Evolutionary conservation across 2,113 vertebrate genomes (phyloP), one percentile per base, ranked within the genome.

Genomic region (Catharus bicknelli): DNA sequence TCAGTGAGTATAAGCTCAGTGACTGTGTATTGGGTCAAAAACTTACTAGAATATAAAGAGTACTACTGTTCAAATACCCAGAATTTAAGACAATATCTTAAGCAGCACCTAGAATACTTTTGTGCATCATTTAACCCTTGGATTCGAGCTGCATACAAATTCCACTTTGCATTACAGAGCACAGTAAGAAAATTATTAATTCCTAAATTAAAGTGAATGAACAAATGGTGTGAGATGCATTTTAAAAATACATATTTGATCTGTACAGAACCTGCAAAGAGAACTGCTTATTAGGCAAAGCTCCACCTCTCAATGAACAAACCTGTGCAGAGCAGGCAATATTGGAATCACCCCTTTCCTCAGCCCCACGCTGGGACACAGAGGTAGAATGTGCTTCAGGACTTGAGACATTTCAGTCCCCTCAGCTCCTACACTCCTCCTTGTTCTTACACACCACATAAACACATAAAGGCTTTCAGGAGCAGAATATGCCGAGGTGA

Each of bases 351-450:
- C 6, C 11, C n/a, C 11, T 32, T 25, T 22, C 47, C 32, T 68
- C 5, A 42, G 27, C 16, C 59, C 45, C 40, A 16, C 0, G 0
- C 7, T 58, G 42, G 57, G 30, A 59, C 20, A 40, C 19, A 48
- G 61, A 12, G 18, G 34, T 14, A 29, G 22, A 51, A 77, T 0
- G 0, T 2, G 7, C 36, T 69, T 19, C 63, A 72, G 45, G 26
- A 61, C 27, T 64, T 47, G 45, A 73, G 51, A 30, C 10, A 36
- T 36, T 86, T 16, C 38, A 58, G 14, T 26, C 6, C 63, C 13
- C 19, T 54, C 42, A 18, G 22, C 23, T 78, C n/a, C 32, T 7
- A 58, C 38, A 34, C n/a, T 16, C 29, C 34, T 53, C 3, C 1
- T 13, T 58, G 1, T 4, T 69, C 69, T 82, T 59, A 83, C 3